A percentile compares a stretch with the other conserved stretches of the same genome.
Conservation (phyloP, 2,113 vertebrate species). For the Notothenia rossii region DNA sequence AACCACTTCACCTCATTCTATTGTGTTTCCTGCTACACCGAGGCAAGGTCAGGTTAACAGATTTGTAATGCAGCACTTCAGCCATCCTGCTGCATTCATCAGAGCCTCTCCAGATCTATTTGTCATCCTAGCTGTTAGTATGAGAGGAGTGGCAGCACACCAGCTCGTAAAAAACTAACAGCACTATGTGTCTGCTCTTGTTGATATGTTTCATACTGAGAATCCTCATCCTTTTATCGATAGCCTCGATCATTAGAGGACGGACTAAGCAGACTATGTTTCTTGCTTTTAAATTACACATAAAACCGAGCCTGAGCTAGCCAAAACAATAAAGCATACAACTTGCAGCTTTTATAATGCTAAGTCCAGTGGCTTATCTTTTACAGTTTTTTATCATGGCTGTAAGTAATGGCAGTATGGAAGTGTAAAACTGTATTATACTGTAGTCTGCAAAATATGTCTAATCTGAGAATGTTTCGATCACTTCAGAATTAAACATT, state of each 20-base stretch:
- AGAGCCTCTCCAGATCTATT: constrained; percentile 47
- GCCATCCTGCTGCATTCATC: constrained; percentile 48
- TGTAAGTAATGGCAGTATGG: neutral
- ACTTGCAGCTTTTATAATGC: neutral
- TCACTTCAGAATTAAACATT: too few species aligned
- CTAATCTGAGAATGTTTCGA: too few species aligned
- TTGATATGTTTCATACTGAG: neutral
- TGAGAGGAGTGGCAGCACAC: constrained; percentile 25
- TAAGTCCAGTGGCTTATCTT: neutral
- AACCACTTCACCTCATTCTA: constrained; percentile 22
- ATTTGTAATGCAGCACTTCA: constrained; percentile 56
- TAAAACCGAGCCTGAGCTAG: neutral
- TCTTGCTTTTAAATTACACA: neutral
- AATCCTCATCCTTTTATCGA: neutral
- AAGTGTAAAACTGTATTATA: neutral
- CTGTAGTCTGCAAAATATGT: too few species aligned
- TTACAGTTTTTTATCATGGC: too few species aligned
- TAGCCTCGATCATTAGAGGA: neutral
- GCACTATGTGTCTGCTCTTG: neutral
- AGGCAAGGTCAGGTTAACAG: constrained; percentile 48
- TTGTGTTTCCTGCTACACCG: constrained; percentile 9
- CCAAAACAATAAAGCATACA: neutral
- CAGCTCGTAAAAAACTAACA: too few species aligned
- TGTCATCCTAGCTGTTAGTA: constrained; percentile 49
- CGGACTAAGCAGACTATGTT: neutral